Conservation (phyloP, 2,888 invertebrate genomes). For the Neoitamus cyanurus region DNA sequence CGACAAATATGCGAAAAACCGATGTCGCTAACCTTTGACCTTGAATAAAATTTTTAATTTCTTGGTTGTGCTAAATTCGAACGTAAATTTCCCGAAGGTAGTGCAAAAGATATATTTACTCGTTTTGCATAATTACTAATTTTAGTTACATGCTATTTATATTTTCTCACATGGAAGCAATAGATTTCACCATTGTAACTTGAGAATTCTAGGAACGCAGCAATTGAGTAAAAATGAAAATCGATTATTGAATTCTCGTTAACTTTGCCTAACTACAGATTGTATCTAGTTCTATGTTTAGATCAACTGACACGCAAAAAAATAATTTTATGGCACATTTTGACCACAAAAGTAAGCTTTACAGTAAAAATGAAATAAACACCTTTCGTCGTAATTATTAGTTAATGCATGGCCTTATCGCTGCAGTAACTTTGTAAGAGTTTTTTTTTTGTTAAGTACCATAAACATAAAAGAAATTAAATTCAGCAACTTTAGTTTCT, state of each 20-base stretch:
- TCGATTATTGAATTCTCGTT: not conserved
- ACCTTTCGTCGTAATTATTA: not conserved
- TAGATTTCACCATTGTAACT: not conserved
- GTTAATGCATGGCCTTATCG: not conserved
- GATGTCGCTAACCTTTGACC: no score
- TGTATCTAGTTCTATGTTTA: not conserved
- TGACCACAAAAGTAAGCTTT: not conserved
- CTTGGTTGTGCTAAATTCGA: no score
- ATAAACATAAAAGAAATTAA: no score
- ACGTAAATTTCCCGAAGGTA: no score
- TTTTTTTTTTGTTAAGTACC: not conserved
- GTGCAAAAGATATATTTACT: no score
- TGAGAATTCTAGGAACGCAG: not conserved
- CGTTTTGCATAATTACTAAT: no score
- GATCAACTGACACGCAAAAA: not conserved
- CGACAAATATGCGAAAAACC: no score
- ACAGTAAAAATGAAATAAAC: not conserved
- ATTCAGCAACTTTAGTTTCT: not conserved
- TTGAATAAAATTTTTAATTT: no score
- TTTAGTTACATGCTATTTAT: not conserved
- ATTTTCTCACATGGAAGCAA: not conserved
- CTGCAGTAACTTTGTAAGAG: not conserved
- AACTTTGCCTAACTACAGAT: not conserved
- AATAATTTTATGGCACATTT: not conserved
- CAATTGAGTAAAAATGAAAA: not conserved